phyloP scores from a whole-genome alignment of 2,797 vertebrate genomes.

The Myotis planiceps region DNA sequence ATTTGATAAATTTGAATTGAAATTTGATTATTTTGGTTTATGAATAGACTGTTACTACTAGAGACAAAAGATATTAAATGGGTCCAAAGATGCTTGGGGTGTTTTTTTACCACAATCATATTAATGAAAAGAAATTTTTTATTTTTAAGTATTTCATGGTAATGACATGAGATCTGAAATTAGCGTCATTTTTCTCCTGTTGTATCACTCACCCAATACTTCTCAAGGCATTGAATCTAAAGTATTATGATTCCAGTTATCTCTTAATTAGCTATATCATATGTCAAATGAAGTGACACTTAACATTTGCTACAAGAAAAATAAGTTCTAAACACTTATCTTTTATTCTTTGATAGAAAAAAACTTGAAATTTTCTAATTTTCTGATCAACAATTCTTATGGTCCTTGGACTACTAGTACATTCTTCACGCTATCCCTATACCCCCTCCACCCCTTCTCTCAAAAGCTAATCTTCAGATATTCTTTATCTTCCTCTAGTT shows the following conservation, averaged over 20 bases:
- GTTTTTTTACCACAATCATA: not conserved
- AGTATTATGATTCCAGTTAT: not conserved
- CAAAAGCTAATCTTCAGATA: not conserved
- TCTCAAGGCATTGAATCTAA: not conserved
- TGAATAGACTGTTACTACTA: not conserved
- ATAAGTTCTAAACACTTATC: not conserved
- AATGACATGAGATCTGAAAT: not conserved
- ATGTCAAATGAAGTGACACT: not conserved
- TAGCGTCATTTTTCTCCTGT: not conserved
- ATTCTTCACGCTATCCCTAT: not conserved
- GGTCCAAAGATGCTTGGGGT: not conserved
- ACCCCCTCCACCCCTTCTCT: not conserved
- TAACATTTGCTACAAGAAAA: slow-evolving; percentile 32
- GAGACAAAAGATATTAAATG: not conserved
- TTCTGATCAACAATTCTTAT: not conserved
- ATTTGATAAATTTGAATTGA: not conserved
- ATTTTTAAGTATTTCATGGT: not conserved
- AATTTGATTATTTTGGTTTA: not conserved
- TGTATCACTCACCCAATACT: not conserved
- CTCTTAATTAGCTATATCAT: slow-evolving; percentile 16
- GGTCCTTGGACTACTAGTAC: not conserved
- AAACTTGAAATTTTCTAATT: not conserved
- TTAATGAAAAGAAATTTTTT: not conserved
- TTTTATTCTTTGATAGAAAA: not conserved
- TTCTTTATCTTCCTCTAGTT: not conserved